Base-by-base conservation (phyloP, 2,888 invertebrate species). In the Xestia ashworthii region DNA sequence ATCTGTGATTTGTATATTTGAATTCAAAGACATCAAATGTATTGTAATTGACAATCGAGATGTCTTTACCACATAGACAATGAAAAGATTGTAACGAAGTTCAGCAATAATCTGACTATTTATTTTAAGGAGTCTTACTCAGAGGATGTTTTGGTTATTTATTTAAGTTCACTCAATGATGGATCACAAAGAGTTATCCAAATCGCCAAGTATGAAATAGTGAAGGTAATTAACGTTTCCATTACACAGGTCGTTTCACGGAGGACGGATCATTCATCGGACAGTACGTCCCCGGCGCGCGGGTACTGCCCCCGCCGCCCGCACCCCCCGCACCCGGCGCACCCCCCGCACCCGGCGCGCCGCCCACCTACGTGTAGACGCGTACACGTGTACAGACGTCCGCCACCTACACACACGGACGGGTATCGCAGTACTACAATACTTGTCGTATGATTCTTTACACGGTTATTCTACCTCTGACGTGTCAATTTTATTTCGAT, bases 241-340 rank as follows among this genome's bases (percentile, higher is more conserved):
- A 0, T 5, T 3, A 0, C 0, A 0, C 96, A 98, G 98, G 98
- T 94, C 98, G 98, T 89, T 99, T 99, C 97, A 99, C 99, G 86
- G 99, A 99, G 97, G 99, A 99, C 96, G 99, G 99, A 70, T 99
- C 99, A 84, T 99, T 99, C 97, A 99, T 99, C 95, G 99, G 99
- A 69, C 99, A 99, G 96, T 99, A 99, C 96, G 99, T 99, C 92
- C 98, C 98, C 79, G 98, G 98, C 88, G 98, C 98, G 92, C 97
- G 98, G 91, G 98, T 97, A 91, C 97, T 98, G 87, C 95, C 95
- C 50, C 94, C 96, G 6, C 93, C 96, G 1, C 94, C 95, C 66
- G 87, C 92, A 71, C 92, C 92, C 71, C 89, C 87, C 88, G 81
- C 76, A 88, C 86, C 84, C 84, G 46, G 46, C n/a, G n/a, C n/a